A percentile compares a stretch with the other conserved stretches of the same genome.
phyloP scores from a whole-genome alignment of 2,888 invertebrate species.

The Omphaloscelis lunosa region DNA sequence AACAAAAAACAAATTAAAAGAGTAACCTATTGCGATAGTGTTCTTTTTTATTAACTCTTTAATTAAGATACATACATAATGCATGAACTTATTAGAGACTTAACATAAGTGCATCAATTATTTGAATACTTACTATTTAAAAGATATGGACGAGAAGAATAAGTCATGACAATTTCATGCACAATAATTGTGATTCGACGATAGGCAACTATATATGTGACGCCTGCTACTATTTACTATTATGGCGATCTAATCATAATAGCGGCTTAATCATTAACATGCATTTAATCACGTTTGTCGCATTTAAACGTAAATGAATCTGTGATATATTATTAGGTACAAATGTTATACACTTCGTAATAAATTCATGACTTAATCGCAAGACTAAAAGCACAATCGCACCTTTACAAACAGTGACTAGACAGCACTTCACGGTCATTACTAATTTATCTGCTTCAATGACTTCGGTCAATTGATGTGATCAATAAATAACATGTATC shows the following conservation, averaged over 20 bases:
- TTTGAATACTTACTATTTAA: background rate
- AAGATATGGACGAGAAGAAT: background rate
- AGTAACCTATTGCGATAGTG: no score
- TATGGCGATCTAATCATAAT: background rate
- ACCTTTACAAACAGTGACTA: slow-evolving; percentile 20
- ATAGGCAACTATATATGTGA: background rate
- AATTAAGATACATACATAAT: no score
- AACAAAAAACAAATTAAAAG: no score
- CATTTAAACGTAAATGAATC: slow-evolving; percentile 31
- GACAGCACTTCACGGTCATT: slow-evolving; percentile 37
- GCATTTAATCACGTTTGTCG: slow-evolving; percentile 30
- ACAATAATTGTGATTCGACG: background rate
- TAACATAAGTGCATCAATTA: no score
- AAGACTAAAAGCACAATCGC: slow-evolving; percentile 21
- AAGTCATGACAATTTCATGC: slow-evolving; percentile 4
- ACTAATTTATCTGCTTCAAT: slow-evolving; percentile 43
- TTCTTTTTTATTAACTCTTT: no score
- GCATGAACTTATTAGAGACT: no score
- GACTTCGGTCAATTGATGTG: slow-evolving; percentile 37
- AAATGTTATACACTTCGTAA: slow-evolving; percentile 26
- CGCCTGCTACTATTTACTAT: slow-evolving; percentile 6
- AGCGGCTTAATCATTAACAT: background rate
- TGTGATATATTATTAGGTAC: slow-evolving; percentile 4
- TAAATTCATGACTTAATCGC: slow-evolving; percentile 28
- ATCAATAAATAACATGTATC: slow-evolving; percentile 20